Evolutionary conservation across 2,113 vertebrate species (phyloP).

Genomic region (Columba janthina): DNA sequence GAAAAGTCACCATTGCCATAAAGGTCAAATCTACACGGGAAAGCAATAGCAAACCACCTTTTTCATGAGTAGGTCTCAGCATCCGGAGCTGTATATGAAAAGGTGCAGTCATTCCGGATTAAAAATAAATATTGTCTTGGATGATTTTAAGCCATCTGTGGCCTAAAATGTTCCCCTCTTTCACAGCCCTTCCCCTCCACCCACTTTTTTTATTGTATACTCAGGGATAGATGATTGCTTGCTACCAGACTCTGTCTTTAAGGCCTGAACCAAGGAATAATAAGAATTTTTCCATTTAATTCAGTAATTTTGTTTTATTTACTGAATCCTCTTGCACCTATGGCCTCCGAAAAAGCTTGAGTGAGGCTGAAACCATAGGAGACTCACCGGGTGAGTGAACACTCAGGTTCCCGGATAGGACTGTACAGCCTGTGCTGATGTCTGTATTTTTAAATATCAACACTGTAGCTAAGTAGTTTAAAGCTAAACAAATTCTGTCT

Average conservation of each 20-base stretch:
- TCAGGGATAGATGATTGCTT: not conserved
- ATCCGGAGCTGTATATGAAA: not conserved
- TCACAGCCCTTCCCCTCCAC: not conserved
- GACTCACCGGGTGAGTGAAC: not conserved
- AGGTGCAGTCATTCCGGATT: not conserved
- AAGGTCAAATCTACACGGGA: not conserved
- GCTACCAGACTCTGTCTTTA: not conserved
- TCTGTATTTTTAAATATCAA: not conserved
- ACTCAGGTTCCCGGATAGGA: not conserved
- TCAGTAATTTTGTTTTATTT: not conserved
- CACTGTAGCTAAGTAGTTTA: not conserved
- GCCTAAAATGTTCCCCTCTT: not conserved
- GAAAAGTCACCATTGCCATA: not conserved
- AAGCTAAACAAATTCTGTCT: not conserved
- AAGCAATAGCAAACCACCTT: not conserved
- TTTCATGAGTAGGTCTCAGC: not conserved
- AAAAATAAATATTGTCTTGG: not conserved
- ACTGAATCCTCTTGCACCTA: not conserved
- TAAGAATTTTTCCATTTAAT: not conserved
- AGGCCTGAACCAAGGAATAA: not conserved
- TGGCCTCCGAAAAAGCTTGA: not conserved
- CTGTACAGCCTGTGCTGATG: not conserved
- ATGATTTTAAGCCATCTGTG: not conserved
- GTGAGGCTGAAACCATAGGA: not conserved
- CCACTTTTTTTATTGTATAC: not conserved